Evolutionary conservation across 2,797 vertebrate species (phyloP).

Genomic region (Enteromius paludinosus): DNA sequence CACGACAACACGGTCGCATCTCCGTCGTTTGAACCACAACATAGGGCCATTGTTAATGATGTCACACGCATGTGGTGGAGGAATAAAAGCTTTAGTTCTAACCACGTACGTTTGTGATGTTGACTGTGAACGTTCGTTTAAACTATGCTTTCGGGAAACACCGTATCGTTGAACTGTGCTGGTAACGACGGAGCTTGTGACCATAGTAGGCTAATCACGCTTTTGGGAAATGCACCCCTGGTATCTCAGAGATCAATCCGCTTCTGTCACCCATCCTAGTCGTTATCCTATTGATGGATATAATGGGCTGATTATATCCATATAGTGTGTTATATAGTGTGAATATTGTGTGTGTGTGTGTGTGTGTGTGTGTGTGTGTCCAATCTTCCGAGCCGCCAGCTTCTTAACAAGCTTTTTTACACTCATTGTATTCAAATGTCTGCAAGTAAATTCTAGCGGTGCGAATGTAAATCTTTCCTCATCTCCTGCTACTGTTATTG

Average conservation of each 20-base stretch:
- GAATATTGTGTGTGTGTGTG: conserved; percentile 26
- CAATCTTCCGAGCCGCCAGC: conserved; percentile 11
- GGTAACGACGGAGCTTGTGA: no score
- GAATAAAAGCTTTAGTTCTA: no score
- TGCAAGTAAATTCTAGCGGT: not conserved
- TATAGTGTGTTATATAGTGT: conserved; percentile 46
- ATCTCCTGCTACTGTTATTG: conserved; percentile 25
- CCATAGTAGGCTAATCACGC: no score
- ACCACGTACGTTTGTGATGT: no score
- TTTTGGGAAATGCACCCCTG: not conserved
- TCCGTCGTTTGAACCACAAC: no score
- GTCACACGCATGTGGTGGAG: no score
- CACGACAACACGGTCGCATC: no score
- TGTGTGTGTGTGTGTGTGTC: conserved; percentile 23
- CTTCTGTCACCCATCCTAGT: conserved; percentile 53
- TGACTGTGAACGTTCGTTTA: no score
- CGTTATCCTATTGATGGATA: conserved; percentile 66
- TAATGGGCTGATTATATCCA: conserved; percentile 58
- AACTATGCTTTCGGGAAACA: no score
- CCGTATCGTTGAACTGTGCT: no score
- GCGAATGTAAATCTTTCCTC: not conserved
- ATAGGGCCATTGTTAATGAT: no score
- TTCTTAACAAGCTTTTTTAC: conserved; percentile 23
- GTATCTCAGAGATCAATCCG: conserved; percentile 50
- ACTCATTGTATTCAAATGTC: conserved; percentile 21